Conservation (phyloP, 1,140 invertebrate genomes). For the Drosophila nikananu region DNA sequence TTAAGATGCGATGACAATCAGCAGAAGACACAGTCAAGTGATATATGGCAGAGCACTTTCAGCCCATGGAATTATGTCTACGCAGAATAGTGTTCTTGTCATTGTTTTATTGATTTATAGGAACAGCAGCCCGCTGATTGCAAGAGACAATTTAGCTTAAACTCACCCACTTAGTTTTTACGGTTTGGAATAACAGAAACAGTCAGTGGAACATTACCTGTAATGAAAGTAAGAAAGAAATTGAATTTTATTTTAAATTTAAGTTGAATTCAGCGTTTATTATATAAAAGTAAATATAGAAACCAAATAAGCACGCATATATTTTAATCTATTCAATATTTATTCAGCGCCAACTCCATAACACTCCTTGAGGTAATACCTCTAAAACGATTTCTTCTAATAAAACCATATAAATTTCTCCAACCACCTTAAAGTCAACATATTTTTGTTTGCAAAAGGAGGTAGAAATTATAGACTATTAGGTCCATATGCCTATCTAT, state of each 20-base stretch:
- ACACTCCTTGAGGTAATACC: background rate
- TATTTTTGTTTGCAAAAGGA: slow-evolving; percentile 6
- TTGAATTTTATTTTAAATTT: background rate
- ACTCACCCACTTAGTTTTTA: slow-evolving; percentile 37
- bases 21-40: slow-evolving; percentile 56
- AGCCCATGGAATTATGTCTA: slow-evolving; percentile 19
- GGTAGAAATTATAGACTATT: slow-evolving; percentile 33
- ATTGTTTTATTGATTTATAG: slow-evolving; percentile 81
- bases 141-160: slow-evolving; percentile 39
- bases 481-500: slow-evolving; percentile 51
- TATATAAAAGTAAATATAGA: too few species aligned
- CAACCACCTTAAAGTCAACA: slow-evolving; percentile 3
- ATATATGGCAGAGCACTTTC: slow-evolving; percentile 37
- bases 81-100: slow-evolving; percentile 17
- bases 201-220: slow-evolving; percentile 40
- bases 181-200: background rate
- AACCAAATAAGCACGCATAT: too few species aligned
- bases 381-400: background rate
- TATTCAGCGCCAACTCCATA: background rate
- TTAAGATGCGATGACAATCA: slow-evolving; percentile 81
- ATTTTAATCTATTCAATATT: too few species aligned
- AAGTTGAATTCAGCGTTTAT: background rate
- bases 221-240: slow-evolving; percentile 18
- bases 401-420: background rate
- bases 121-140: slow-evolving; percentile 52